Evolutionary conservation across 1,140 invertebrate species (phyloP).

Genomic region (Orius laevigatus): DNA sequence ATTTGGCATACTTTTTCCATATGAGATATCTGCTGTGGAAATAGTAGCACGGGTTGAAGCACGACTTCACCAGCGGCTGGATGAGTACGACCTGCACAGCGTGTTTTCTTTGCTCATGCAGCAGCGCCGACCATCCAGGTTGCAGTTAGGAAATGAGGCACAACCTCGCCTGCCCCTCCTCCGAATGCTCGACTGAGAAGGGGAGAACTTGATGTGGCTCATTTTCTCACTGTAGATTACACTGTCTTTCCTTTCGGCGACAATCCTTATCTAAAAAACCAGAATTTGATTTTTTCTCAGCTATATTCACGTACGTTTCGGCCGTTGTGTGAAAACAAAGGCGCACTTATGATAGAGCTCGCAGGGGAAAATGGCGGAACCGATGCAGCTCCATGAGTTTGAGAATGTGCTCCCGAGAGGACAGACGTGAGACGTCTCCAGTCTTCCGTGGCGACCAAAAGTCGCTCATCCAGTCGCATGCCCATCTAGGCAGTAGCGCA

Average conservation of each 20-base stretch:
- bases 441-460: slow-evolving; percentile 57
- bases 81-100: slow-evolving; percentile 23
- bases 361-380: slow-evolving; percentile 36
- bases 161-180: slow-evolving; percentile 60
- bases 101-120: slow-evolving; percentile 35
- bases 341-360: slow-evolving; percentile 66
- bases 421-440: slow-evolving; percentile 60
- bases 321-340: slow-evolving; percentile 76
- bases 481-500: slow-evolving; percentile 66
- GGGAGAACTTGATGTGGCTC: slow-evolving; percentile 50
- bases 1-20: slow-evolving; percentile 51
- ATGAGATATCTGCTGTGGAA: slow-evolving; percentile 54
- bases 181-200: slow-evolving; percentile 77
- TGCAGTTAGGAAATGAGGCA: slow-evolving; percentile 61
- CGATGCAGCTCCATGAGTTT: slow-evolving; percentile 49
- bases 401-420: slow-evolving; percentile 56
- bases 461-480: slow-evolving; percentile 58
- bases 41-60: slow-evolving; percentile 54
- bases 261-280: slow-evolving; percentile 32
- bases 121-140: slow-evolving; percentile 64
- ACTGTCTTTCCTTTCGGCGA: slow-evolving; percentile 65
- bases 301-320: slow-evolving; percentile 38
- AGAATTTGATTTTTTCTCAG: neutral
- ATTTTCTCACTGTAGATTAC: slow-evolving; percentile 73
- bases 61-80: slow-evolving; percentile 48